Evolutionary conservation across 2,888 invertebrate species (phyloP).

Genomic region (Tenthredo livida): DNA sequence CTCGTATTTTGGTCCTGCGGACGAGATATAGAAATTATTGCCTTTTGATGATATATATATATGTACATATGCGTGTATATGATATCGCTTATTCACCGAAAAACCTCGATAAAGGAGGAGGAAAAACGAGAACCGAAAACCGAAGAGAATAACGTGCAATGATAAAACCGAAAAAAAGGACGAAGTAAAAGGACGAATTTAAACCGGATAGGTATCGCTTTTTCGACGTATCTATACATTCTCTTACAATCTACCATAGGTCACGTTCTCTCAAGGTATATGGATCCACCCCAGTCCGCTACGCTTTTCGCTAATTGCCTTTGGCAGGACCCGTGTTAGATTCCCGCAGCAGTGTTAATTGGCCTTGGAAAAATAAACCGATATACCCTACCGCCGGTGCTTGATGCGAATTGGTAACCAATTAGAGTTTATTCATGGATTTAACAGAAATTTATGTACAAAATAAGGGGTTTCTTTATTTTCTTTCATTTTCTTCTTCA

Average conservation of each 20-base stretch:
- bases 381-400: not conserved
- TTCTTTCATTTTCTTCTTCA: not conserved
- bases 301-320: slow-evolving; percentile 36
- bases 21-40: slow-evolving; percentile 23
- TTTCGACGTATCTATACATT: not conserved
- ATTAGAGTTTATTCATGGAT: slow-evolving; percentile 24
- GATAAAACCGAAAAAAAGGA: not conserved
- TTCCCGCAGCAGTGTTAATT: slow-evolving; percentile 36
- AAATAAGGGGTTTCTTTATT: not conserved
- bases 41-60: not conserved
- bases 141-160: not conserved
- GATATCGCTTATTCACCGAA: not conserved
- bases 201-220: not conserved
- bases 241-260: not conserved
- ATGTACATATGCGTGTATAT: no score
- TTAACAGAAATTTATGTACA: not conserved
- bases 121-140: not conserved
- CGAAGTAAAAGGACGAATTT: not conserved
- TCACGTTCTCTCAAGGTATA: slow-evolving; percentile 26
- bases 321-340: slow-evolving; percentile 31
- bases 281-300: slow-evolving; percentile 12
- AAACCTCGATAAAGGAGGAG: not conserved
- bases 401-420: slow-evolving; percentile 8
- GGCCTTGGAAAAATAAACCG: slow-evolving; percentile 46
- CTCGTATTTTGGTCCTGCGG: not conserved